A percentile compares a stretch with the other conserved stretches of the same genome.
Conservation (phyloP, 2,113 vertebrate genomes). For the Sula dactylatra region DNA sequence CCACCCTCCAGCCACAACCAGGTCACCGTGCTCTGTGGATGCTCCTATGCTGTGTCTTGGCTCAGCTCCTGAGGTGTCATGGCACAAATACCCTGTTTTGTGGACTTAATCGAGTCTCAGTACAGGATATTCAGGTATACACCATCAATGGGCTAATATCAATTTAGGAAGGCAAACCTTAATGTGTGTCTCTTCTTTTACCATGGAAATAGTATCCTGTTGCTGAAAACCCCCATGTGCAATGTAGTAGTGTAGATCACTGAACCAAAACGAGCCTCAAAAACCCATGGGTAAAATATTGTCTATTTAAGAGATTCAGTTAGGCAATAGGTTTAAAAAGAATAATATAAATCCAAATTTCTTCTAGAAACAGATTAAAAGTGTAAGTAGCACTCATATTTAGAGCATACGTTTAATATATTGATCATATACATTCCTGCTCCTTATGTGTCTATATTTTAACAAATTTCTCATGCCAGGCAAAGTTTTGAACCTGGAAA, state of each 20-base stretch:
- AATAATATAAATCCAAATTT: background rate
- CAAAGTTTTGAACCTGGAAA: background rate
- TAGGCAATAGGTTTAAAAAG: background rate
- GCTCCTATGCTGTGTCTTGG: background rate
- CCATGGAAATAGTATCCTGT: background rate
- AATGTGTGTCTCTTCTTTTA: accelerated
- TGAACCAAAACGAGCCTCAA: background rate
- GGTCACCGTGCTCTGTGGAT: background rate
- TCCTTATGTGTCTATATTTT: background rate
- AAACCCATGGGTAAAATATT: background rate
- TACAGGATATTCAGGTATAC: background rate
- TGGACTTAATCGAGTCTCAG: background rate
- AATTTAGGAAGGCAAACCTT: background rate
- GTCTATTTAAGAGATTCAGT: background rate
- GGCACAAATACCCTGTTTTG: background rate
- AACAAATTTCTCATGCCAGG: background rate
- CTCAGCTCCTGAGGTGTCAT: background rate
- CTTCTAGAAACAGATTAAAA: background rate
- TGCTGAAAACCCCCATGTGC: background rate
- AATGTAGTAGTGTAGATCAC: too few species aligned
- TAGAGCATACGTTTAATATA: background rate
- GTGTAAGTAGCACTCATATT: background rate
- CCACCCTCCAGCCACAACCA: background rate
- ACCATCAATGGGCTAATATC: background rate
- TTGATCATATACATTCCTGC: background rate